Percentiles rank a stretch among this genome's conserved stretches.
Evolutionary conservation across 2,797 vertebrate genomes (phyloP).

Genomic region (Xiphorhynchus erythropygius): DNA sequence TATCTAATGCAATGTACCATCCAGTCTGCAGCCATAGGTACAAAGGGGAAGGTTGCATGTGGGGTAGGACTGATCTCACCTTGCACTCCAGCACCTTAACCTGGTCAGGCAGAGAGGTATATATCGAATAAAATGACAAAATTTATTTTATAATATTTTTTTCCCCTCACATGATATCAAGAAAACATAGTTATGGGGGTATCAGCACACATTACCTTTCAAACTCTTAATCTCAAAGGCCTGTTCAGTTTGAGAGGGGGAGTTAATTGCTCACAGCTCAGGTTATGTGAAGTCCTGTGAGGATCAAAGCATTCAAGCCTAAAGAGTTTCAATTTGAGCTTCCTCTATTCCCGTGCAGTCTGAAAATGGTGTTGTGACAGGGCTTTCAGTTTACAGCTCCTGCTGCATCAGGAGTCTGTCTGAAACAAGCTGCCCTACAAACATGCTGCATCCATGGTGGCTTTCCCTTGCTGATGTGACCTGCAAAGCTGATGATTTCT

Average conservation of each 20-base stretch:
- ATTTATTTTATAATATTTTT: background rate
- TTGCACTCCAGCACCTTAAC: background rate
- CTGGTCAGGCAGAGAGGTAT: background rate
- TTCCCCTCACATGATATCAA: background rate
- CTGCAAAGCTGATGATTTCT: background rate
- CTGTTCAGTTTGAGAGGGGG: background rate
- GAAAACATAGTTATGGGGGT: background rate
- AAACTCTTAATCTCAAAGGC: background rate
- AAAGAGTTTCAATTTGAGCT: background rate
- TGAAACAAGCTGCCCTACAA: background rate
- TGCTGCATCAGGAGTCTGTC: background rate
- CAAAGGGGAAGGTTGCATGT: background rate
- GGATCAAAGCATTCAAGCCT: background rate
- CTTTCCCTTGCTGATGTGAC: background rate
- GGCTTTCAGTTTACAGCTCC: background rate
- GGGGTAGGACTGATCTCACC: background rate
- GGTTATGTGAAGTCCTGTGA: background rate
- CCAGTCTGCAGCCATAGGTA: background rate
- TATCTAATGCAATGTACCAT: background rate
- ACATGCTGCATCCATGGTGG: background rate
- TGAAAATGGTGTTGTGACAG: background rate
- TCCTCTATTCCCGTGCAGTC: background rate
- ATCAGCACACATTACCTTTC: background rate
- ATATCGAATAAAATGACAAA: background rate
- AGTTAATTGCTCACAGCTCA: background rate